Conservation (phyloP, 2,113 vertebrate genomes). For the Bambusicola thoracicus region DNA sequence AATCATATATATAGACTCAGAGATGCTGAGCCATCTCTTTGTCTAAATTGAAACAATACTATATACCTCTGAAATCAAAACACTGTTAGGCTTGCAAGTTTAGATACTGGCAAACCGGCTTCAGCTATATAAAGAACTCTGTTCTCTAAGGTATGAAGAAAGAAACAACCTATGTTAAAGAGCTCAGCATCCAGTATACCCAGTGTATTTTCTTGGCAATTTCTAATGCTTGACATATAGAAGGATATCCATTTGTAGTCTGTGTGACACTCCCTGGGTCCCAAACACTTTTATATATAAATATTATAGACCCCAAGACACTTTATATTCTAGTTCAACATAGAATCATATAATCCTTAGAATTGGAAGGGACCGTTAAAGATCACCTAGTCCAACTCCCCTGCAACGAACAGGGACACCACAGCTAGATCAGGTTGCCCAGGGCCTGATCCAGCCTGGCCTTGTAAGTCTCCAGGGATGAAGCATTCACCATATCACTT, state of each 20-base stretch:
- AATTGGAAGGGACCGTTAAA: too few relatives aligned
- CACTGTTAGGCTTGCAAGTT: background rate
- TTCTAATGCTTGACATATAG: background rate
- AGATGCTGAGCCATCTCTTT: background rate
- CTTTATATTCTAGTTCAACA: background rate
- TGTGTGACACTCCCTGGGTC: background rate
- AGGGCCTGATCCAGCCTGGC: too few relatives aligned
- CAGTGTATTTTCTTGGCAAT: background rate
- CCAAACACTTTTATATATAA: background rate
- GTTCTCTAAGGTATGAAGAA: background rate
- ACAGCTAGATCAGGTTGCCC: too few relatives aligned
- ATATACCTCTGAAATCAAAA: background rate
- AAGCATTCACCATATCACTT: too few relatives aligned
- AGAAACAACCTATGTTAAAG: background rate
- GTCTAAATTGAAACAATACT: background rate
- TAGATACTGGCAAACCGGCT: rapidly evolving
- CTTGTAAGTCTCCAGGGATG: too few relatives aligned
- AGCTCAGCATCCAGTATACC: background rate
- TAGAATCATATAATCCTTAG: background rate
- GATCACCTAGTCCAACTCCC: too few relatives aligned
- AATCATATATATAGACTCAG: background rate
- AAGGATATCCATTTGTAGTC: background rate
- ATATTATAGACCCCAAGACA: background rate
- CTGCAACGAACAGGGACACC: too few relatives aligned
- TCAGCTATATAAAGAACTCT: background rate